Evolutionary conservation across 2,888 invertebrate species (phyloP).

Genomic region (Thecocarcelia acutangulata): DNA sequence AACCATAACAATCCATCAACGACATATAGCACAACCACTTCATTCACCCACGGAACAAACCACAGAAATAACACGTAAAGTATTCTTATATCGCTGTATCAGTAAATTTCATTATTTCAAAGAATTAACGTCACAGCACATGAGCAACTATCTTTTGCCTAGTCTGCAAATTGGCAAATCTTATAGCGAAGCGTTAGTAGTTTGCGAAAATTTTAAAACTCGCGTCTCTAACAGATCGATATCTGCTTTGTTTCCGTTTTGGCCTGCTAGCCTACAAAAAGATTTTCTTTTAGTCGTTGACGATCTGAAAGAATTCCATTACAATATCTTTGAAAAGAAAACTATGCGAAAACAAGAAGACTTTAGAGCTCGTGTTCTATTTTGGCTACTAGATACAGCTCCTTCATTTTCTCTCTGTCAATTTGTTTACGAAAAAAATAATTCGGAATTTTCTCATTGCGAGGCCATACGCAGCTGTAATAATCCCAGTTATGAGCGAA

Average conservation of each 20-base stretch:
- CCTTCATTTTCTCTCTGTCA: constrained; percentile 52
- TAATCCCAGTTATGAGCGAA: constrained; percentile 48
- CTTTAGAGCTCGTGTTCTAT: constrained; percentile 52
- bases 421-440: constrained; percentile 33
- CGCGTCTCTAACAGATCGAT: constrained; percentile 30
- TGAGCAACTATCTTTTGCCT: constrained; percentile 62
- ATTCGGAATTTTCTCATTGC: constrained; percentile 51
- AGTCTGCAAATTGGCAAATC: constrained; percentile 43
- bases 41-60: background rate
- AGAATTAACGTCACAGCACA: constrained; percentile 50
- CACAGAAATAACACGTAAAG: constrained; percentile 23
- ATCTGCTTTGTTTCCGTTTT: constrained; percentile 36
- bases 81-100: constrained; percentile 41
- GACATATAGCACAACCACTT: background rate
- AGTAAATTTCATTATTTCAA: constrained; percentile 65
- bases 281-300: constrained; percentile 59
- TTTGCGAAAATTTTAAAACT: constrained; percentile 49
- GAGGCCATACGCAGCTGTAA: constrained; percentile 11
- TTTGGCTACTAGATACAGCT: constrained; percentile 41
- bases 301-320: constrained; percentile 66
- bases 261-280: constrained; percentile 22
- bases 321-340: constrained; percentile 13
- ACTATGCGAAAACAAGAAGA: constrained; percentile 15
- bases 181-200: constrained; percentile 47
- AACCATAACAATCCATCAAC: constrained; percentile 10